These are phyloP conservation scores for Leptarthrus brevirostris DNA, from an alignment of 2,888 invertebrate genomes.

Conservation along the genomic window DNA sequence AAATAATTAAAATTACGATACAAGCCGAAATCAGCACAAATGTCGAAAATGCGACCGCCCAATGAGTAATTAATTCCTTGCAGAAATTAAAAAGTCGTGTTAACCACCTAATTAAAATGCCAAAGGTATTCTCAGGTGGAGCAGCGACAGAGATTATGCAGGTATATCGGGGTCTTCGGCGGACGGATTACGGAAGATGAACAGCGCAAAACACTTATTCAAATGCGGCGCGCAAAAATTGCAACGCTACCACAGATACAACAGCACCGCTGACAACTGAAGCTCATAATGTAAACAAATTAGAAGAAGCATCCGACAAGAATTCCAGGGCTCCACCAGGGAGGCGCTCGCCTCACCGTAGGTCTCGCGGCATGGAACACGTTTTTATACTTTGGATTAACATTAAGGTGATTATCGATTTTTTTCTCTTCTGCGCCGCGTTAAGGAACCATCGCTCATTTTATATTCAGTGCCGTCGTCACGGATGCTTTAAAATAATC, in stretches of 20 bases:
- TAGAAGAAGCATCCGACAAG: slow-evolving; percentile 58
- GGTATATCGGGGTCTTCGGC: background rate
- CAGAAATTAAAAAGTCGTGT: slow-evolving; percentile 68
- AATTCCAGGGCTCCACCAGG: slow-evolving; percentile 43
- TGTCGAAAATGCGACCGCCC: slow-evolving; percentile 61
- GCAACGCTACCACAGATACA: background rate
- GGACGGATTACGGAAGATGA: slow-evolving; percentile 24
- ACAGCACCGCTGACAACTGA: slow-evolving; percentile 60
- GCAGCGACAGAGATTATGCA: slow-evolving; percentile 2
- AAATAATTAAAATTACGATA: slow-evolving; percentile 25
- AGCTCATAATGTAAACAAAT: slow-evolving; percentile 66
- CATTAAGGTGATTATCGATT: slow-evolving; percentile 51
- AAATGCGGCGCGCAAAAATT: slow-evolving; percentile 1
- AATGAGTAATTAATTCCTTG: slow-evolving; percentile 67
- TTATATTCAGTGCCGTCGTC: slow-evolving; percentile 54
- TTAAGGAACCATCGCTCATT: slow-evolving; percentile 49
- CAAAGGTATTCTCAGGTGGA: slow-evolving; percentile 56
- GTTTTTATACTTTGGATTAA: slow-evolving; percentile 65
- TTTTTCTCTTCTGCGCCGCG: slow-evolving; percentile 50
- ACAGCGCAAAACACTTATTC: slow-evolving; percentile 26
- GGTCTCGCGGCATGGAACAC: slow-evolving; percentile 59
- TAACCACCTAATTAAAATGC: slow-evolving; percentile 68
- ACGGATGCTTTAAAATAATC: slow-evolving; percentile 29
- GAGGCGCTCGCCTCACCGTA: slow-evolving; percentile 49
- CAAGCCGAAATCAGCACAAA: slow-evolving; percentile 24